A percentile compares a stretch with the other conserved stretches of the same genome.
Conservation (phyloP, 1,140 invertebrate genomes). For the Laupala kohalensis region DNA sequence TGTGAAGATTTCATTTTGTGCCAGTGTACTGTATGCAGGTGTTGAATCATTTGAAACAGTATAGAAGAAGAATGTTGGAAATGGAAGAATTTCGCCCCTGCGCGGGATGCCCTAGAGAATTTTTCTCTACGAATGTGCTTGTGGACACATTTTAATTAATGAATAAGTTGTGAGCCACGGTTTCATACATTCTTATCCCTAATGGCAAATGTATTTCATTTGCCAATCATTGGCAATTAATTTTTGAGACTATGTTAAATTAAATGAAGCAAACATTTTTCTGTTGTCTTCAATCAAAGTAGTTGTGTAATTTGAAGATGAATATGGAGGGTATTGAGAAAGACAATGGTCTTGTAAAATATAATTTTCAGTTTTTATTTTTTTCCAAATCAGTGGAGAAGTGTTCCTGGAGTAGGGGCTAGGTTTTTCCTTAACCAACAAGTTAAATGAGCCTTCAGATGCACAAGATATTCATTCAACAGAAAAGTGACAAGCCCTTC, state of each 20-base stretch:
- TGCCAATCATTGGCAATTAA: too few relatives aligned
- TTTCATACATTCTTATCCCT: neutral
- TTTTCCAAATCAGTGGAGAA: neutral
- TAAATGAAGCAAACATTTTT: too few relatives aligned
- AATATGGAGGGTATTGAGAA: too few relatives aligned
- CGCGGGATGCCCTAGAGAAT: neutral
- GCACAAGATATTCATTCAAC: conserved; percentile 23
- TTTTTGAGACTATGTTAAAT: too few relatives aligned
- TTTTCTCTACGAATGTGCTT: too few relatives aligned
- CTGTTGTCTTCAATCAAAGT: too few relatives aligned
- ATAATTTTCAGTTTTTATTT: neutral
- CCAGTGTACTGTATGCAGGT: too few relatives aligned
- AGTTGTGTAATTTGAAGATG: too few relatives aligned
- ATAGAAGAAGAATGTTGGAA: neutral
- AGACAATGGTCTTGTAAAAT: too few relatives aligned
- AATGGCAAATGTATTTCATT: too few relatives aligned
- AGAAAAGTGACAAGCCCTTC: conserved; percentile 35
- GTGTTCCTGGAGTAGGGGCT: neutral
- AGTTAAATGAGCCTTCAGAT: neutral
- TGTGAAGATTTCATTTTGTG: too few relatives aligned
- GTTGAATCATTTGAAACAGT: too few relatives aligned
- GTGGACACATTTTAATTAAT: neutral
- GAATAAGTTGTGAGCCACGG: neutral
- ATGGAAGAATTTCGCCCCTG: neutral
- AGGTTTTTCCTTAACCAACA: neutral